A percentile compares a stretch with the other conserved stretches of the same genome.
Evolutionary conservation across 2,113 vertebrate species (phyloP).

Genomic region (Serilophus lunatus): DNA sequence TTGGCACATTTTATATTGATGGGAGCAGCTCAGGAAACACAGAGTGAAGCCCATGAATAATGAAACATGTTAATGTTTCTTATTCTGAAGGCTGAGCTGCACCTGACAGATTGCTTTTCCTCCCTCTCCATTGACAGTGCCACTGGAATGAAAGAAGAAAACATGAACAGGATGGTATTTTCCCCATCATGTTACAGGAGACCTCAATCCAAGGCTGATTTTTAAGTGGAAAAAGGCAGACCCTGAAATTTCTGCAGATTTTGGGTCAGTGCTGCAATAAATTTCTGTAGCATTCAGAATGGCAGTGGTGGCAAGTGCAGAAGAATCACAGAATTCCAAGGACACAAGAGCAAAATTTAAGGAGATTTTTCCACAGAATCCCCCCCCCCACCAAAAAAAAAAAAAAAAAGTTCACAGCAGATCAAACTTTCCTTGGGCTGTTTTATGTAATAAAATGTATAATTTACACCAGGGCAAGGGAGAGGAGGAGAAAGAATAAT

Average conservation of each 20-base stretch:
- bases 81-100: neutral
- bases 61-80: constrained; percentile 22
- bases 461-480: neutral
- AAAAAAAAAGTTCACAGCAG: neutral
- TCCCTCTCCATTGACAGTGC: neutral
- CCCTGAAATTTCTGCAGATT: neutral
- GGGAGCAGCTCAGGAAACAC: constrained; percentile 18
- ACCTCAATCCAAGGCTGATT: neutral
- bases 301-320: neutral
- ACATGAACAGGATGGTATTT: neutral
- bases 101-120: constrained; percentile 23
- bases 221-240: neutral
- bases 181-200: neutral
- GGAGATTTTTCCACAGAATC: neutral
- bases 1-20: constrained; percentile 49
- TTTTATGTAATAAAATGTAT: neutral
- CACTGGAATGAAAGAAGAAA: neutral
- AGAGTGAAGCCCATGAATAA: constrained; percentile 40
- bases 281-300: neutral
- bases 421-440: neutral
- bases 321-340: neutral
- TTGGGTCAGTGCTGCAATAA: neutral
- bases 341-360: neutral
- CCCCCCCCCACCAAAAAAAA: neutral
- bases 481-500: neutral